phyloP scores from a whole-genome alignment of 2,797 vertebrate genomes.

The Malurus splendens region DNA sequence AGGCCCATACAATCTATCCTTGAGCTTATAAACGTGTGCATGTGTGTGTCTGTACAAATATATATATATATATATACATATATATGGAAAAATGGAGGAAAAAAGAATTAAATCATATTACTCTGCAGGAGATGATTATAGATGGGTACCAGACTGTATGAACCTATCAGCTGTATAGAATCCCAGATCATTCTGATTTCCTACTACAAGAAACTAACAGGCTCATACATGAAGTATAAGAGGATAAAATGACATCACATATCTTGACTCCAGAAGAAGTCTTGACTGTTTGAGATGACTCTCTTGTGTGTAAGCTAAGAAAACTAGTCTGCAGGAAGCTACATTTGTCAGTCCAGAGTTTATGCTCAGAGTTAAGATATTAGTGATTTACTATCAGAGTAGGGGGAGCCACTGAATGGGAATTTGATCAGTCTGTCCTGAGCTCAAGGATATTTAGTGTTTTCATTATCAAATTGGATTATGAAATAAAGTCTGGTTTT shows the following conservation, averaged over 20 bases:
- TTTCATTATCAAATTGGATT: neutral
- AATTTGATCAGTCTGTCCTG: neutral
- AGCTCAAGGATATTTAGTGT: neutral
- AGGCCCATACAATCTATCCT: neutral
- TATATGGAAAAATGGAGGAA: neutral
- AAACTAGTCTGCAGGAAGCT: neutral
- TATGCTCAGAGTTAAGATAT: neutral
- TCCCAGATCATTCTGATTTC: neutral
- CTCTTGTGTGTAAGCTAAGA: neutral
- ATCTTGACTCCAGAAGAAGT: neutral
- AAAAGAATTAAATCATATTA: neutral
- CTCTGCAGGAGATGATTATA: neutral
- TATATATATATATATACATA: neutral
- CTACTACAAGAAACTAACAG: neutral
- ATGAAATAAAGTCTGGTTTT: neutral
- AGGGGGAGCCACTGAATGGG: neutral
- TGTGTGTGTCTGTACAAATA: neutral
- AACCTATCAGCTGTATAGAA: neutral
- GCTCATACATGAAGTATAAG: rapidly evolving
- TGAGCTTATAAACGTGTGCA: neutral
- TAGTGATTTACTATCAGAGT: neutral
- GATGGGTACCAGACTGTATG: neutral
- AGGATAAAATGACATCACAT: neutral
- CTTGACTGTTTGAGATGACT: neutral
- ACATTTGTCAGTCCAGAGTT: neutral